Evolutionary conservation across 2,797 vertebrate species (phyloP).

Genomic region (Natrix natrix): DNA sequence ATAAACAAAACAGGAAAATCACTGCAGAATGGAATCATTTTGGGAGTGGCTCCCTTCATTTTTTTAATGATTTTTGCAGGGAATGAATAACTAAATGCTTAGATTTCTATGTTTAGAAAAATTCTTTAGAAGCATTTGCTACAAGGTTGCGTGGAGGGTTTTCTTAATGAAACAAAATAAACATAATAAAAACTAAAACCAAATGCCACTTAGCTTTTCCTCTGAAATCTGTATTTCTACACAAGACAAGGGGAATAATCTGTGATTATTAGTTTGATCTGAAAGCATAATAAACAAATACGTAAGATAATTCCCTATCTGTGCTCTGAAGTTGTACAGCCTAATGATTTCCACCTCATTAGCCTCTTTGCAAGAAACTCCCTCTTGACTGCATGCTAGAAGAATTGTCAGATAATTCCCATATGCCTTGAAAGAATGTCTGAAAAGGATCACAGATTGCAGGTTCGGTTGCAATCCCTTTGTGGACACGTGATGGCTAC

Average conservation of each 20-base stretch:
- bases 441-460: neutral
- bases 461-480: neutral
- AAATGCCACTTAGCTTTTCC: neutral
- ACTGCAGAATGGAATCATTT: neutral
- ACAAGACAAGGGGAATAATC: neutral
- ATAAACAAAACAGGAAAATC: neutral
- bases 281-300: neutral
- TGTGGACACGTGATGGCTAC: neutral
- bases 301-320: neutral
- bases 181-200: neutral
- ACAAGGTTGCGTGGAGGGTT: neutral
- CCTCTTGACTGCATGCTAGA: neutral
- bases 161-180: neutral
- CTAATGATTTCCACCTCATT: neutral
- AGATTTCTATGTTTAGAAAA: neutral
- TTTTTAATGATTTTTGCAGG: neutral
- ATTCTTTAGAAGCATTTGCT: neutral
- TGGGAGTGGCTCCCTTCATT: neutral
- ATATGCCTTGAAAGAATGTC: neutral
- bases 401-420: neutral
- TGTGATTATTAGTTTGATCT: neutral
- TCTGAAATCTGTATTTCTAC: neutral
- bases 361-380: neutral
- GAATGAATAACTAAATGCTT: neutral
- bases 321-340: neutral